Evolutionary conservation across 2,888 invertebrate genomes (phyloP), one percentile per base, ranked within the genome.

Genomic region (Keiferia lycopersicella): DNA sequence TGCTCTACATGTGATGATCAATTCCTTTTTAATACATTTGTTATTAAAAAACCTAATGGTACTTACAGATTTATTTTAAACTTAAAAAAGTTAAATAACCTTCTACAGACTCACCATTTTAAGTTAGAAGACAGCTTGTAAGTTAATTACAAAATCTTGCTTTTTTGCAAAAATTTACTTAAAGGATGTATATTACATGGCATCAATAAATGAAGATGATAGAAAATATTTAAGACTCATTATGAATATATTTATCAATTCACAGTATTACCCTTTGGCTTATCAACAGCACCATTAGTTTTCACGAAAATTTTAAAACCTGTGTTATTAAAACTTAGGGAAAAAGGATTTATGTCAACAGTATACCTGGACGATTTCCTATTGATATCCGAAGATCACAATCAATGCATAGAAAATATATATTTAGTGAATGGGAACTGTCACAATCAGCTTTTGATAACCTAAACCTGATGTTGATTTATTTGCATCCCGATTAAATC

Each of bases 151-250:
- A 26, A 26, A 26, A 6, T 26, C 26, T 26, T 26, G 26, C 6
- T 26, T 26, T 26, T 10, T 66, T 26, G 16, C 58, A 39, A 67
- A 59, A 2, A 0, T 68, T 16, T 67, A 68, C 45, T 20, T 68
- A 11, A 63, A 66, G 41, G 63, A 66, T 34, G 62, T 64, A n/a
- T 66, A 66, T 48, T n/a, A n/a, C 53, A 45, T 66, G 30, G 18
- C 63, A 12, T 39, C 18, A 14, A 59, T 67, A n/a, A 45, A 67
- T 39, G 11, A 39, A 39, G 2, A 39, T 39, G 39, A n/a, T n/a
- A n/a, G n/a, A n/a, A n/a, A n/a, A n/a, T n/a, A n/a, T n/a, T 39
- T 7, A 39, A 8, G 8, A 39, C 6, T 1, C 39, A 6, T 1
- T 39, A 26, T 6, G 6, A 2, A 26, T 6, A 26, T 4, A 26